Conservation (phyloP, 2,888 invertebrate genomes). For the Orthosia gothica region DNA sequence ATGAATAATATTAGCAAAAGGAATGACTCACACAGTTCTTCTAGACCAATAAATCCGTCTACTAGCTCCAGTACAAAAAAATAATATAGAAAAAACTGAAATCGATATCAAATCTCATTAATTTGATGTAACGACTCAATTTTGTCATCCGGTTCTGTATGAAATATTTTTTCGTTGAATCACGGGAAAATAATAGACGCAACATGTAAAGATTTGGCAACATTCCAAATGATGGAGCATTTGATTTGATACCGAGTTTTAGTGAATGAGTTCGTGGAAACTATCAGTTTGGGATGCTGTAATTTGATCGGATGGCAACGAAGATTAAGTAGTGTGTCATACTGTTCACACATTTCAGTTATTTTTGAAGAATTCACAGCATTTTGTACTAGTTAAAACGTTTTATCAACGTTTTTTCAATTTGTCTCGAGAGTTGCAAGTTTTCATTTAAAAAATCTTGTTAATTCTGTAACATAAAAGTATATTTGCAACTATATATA, state of each 20-base stretch:
- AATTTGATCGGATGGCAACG: constrained; percentile 46
- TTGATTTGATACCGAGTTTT: constrained; percentile 49
- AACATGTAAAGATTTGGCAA: constrained; percentile 44
- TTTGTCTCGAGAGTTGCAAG: not conserved
- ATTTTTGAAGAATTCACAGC: not conserved
- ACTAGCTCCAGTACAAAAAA: constrained; percentile 17
- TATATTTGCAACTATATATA: not conserved
- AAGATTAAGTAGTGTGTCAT: constrained; percentile 1
- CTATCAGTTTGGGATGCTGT: constrained; percentile 30
- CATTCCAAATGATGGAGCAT: constrained; percentile 42
- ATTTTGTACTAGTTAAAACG: not conserved
- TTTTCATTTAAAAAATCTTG: not conserved
- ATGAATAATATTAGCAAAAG: not conserved
- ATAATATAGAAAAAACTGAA: constrained; percentile 28
- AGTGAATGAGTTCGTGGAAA: constrained; percentile 53
- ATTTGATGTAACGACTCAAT: constrained; percentile 45
- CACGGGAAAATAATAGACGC: constrained; percentile 49
- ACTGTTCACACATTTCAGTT: not conserved
- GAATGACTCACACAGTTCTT: constrained; percentile 40
- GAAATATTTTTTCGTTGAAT: constrained; percentile 60
- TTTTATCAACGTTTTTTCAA: too few relatives aligned
- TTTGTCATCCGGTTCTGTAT: constrained; percentile 52
- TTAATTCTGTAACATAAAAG: too few relatives aligned
- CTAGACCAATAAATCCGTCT: constrained; percentile 34
- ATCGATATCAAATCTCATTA: constrained; percentile 57